Base-by-base conservation (phyloP, 2,888 invertebrate species). In the Phyto melanocephala region DNA sequence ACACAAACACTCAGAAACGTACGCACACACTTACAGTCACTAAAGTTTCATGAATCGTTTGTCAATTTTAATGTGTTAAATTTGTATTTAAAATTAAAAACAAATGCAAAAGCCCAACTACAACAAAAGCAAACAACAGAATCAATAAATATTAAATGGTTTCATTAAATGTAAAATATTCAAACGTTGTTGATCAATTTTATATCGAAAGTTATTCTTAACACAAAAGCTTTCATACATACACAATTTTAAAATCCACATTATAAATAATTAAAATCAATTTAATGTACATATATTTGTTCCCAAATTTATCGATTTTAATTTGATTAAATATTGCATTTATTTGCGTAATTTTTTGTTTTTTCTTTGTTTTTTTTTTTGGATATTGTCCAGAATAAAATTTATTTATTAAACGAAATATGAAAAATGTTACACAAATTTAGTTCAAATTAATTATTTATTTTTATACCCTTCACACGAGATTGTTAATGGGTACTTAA, bases 91-190 rank as follows among this genome's bases (percentile, higher is more conserved):
- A 22, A 35, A 47, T 13, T 42, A 2, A 47, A 58, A 28, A 6
- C 3, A 28, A 28, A 20, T 47, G 11, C 20, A n/a, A 28, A 42
- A 63, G 11, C 52, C 8, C 17, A 52, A 52, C 15, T 37, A 40
- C 20, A 56, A 50, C 7, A 28, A 40, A 72, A 33, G 56, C 15
- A 58, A 71, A 71, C 24, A 60, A 60, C 22, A 60, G 62, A 52
- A 60, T 17, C 47, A 68, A 52, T 62, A 62, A 77, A 77, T 68
- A 62, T 70, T 77, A 45, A 70, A 62, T 70, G 22, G 22, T 10
- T 24, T 40, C 33, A 70, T 68, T 60, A 60, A 15, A 50, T 17
- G 20, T 13, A 54, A 45, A 52, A 54, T 33, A 11, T 62, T 60
- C 22, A 24, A 42, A 42, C 40, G 24, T 58, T 71, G 22, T 24